Percentiles rank a stretch among this genome's conserved stretches.
Evolutionary conservation across 2,113 vertebrate species (phyloP).

Genomic region (Naja naja): DNA sequence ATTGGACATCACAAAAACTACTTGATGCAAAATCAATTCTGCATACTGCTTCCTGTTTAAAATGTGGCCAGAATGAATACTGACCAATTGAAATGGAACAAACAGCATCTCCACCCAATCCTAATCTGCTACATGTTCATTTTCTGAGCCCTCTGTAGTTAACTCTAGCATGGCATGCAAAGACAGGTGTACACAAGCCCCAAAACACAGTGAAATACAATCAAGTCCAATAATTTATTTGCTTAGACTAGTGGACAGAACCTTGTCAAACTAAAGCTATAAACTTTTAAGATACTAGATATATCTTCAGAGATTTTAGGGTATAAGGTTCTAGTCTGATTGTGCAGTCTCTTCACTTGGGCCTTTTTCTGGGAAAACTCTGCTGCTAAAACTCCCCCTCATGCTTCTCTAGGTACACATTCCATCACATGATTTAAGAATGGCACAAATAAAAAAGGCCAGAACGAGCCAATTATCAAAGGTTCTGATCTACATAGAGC

Average conservation of each 20-base stretch:
- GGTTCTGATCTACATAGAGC: rapidly evolving
- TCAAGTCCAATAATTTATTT: too few species aligned
- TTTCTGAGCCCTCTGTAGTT: background rate
- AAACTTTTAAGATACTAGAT: background rate
- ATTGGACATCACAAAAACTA: background rate
- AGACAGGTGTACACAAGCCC: background rate
- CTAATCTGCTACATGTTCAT: background rate
- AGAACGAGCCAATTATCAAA: background rate
- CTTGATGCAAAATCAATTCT: background rate
- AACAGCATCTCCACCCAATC: background rate
- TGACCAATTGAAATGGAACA: background rate
- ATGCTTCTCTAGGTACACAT: background rate
- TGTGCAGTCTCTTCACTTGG: background rate
- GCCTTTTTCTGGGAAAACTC: background rate
- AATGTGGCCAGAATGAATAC: background rate
- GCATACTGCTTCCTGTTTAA: background rate
- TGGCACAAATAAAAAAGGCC: background rate
- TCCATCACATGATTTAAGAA: background rate
- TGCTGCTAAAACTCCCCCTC: background rate
- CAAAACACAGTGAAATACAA: background rate
- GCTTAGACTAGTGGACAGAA: background rate
- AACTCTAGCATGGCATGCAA: background rate
- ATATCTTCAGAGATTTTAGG: too few species aligned
- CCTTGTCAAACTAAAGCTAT: background rate
- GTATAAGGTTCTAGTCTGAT: too few species aligned